Base-by-base conservation (phyloP, 1,140 invertebrate genomes). In the Trichoplusia ni region DNA sequence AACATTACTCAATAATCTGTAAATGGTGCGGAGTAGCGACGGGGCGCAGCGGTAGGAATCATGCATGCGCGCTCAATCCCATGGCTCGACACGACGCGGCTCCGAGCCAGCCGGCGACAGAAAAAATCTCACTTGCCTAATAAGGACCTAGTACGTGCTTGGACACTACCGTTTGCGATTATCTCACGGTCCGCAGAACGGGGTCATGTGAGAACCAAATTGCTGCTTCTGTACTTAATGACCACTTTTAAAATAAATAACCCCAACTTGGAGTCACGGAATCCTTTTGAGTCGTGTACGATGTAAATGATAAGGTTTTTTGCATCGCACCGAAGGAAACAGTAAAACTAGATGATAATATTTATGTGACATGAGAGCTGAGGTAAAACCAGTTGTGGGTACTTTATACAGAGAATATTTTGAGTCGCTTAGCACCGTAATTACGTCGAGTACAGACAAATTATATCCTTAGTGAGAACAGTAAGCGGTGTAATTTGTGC, bases 141-240 rank as follows among this genome's bases (percentile, higher is more conserved):
- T 86, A 86, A 80, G 79, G 84, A 69, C 38, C 61, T 61, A 61
- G 74, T 81, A 81, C 83, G 80, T 86, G 79, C 68, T 73, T 53
- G 82, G 73, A 82, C 81, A 81, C 79, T 80, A 80, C 79, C 73
- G 81, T 78, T 71, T 51, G 79, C 81, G 82, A 82, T 82, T 84
- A 84, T 86, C 84, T 84, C 84, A 86, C 82, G 84, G 81, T 77
- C 73, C 71, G 35, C 54, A 49, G 64, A 81, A 82, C 74, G 75
- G 75, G 84, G 82, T 84, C 84, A 86, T 71, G 70, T 77, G 76
- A 68, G 81, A 79, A 77, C 73, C 58, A 73, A 82, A 82, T 81
- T 69, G 73, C 71, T 46, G 67, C 77, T 76, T 74, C 74, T 75
- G 72, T 71, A 69, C 63, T 69, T 74, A 77, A 77, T 72, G 69